Conservation (phyloP, 2,888 invertebrate genomes). For the Amblyjoppa fuscipennis region DNA sequence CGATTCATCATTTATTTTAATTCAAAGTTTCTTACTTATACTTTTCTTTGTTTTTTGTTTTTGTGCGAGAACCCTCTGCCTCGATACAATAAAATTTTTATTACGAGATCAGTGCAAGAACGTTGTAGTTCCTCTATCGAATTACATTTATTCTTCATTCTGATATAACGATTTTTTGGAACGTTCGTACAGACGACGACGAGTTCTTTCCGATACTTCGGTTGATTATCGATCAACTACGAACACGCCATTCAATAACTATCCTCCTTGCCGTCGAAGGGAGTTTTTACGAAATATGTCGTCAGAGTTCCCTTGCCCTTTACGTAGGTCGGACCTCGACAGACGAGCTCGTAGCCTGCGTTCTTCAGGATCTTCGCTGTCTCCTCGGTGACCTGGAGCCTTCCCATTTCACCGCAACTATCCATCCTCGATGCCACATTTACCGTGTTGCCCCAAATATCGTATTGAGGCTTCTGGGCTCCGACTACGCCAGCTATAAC, state of each 20-base stretch:
- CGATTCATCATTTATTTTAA: slow-evolving; percentile 2
- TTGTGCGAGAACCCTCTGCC: slow-evolving; percentile 8
- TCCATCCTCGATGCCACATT: slow-evolving; percentile 99
- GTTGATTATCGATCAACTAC: neutral
- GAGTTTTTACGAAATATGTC: slow-evolving; percentile 96
- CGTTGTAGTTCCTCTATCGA: neutral
- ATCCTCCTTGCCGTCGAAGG: slow-evolving; percentile 88
- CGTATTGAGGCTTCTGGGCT: slow-evolving; percentile 99
- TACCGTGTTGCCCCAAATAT: slow-evolving; percentile 99
- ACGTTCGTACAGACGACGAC: neutral
- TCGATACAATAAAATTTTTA: slow-evolving; percentile 9
- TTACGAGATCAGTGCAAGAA: slow-evolving; percentile 21
- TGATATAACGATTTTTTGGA: neutral
- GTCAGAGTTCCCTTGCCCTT: slow-evolving; percentile 97
- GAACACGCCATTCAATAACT: slow-evolving; percentile 68
- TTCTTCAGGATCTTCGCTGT: slow-evolving; percentile 94
- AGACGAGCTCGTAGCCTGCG: slow-evolving; percentile 95
- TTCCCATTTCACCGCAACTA: slow-evolving; percentile 96
- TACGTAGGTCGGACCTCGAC: slow-evolving; percentile 96
- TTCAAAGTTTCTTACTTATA: neutral
- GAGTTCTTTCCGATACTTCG: neutral
- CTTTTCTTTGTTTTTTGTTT: neutral
- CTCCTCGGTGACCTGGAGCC: slow-evolving; percentile 94
- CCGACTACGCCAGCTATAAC: slow-evolving; percentile 99
- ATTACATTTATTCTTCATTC: neutral